Percentiles rank a stretch among this genome's conserved stretches.
These are phyloP conservation scores for Pemphredon lugubris DNA, from an alignment of 2,888 invertebrate genomes.

Conservation along the genomic window DNA sequence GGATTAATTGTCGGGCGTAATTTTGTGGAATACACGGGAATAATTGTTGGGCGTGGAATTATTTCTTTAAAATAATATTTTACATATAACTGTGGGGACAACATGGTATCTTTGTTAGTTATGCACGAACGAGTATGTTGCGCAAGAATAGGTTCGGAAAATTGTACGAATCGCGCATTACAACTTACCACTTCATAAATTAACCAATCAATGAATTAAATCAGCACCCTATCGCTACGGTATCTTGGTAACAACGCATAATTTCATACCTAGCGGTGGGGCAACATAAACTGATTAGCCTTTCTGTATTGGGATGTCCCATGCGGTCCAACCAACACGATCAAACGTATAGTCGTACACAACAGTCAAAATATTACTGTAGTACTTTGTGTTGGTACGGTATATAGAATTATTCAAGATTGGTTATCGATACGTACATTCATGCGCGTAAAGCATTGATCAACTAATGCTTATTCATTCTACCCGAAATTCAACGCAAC, in stretches of 20 bases:
- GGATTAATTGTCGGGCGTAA: too few species aligned
- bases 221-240: constrained; percentile 37
- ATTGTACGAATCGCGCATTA: too few species aligned
- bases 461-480: too few species aligned
- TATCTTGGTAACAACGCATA: constrained; percentile 42
- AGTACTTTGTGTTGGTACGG: constrained; percentile 25
- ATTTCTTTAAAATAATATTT: too few species aligned
- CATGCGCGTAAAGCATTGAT: background rate
- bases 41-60: too few species aligned
- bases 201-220: constrained; percentile 27
- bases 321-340: constrained; percentile 8
- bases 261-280: constrained; percentile 11
- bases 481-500: too few species aligned
- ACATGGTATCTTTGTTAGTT: too few species aligned
- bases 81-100: too few species aligned
- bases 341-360: constrained; percentile 16
- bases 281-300: constrained; percentile 35
- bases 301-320: constrained; percentile 45
- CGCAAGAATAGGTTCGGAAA: too few species aligned
- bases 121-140: too few species aligned
- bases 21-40: too few species aligned
- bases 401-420: constrained; percentile 26
- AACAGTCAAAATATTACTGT: constrained; percentile 39
- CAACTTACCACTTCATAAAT: too few species aligned
- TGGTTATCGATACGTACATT: constrained; percentile 26